These are phyloP conservation scores for Platorchestia sp. DNA, from an alignment of 1,140 invertebrate species.

Conservation along the genomic window DNA sequence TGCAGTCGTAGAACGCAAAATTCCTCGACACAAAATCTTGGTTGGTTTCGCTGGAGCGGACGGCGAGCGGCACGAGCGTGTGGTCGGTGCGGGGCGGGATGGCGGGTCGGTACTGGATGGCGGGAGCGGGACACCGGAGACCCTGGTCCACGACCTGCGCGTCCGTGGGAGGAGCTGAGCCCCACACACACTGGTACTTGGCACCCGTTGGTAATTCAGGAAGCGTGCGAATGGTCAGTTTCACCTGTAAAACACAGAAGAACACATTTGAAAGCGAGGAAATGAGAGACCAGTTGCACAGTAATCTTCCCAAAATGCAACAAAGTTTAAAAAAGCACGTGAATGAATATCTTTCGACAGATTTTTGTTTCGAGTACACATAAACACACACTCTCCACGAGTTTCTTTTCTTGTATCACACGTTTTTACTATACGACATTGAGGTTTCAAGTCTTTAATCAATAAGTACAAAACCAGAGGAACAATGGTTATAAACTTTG, in stretches of 20 bases:
- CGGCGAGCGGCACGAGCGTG: conserved; percentile 90
- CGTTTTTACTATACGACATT: not conserved
- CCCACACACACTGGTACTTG: conserved; percentile 91
- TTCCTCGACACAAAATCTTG: conserved; percentile 94
- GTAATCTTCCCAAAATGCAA: not conserved
- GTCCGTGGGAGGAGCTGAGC: conserved; percentile 86
- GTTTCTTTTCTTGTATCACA: not conserved
- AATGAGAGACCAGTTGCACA: not conserved
- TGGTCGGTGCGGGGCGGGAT: conserved; percentile 85
- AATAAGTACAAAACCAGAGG: too few species aligned
- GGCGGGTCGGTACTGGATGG: conserved; percentile 80
- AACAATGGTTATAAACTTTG: too few species aligned
- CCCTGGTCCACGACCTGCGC: conserved; percentile 84
- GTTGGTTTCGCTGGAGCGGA: conserved; percentile 92
- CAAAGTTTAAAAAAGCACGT: not conserved
- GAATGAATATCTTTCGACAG: not conserved
- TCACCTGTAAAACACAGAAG: conserved; percentile 75
- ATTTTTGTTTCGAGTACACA: not conserved
- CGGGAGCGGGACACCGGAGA: conserved; percentile 87
- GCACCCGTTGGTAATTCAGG: conserved; percentile 89
- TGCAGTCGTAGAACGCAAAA: conserved; percentile 96
- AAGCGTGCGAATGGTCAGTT: conserved; percentile 88
- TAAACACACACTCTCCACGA: not conserved
- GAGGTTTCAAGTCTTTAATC: too few species aligned
- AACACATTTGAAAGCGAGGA: not conserved